Conservation (phyloP, 2,113 vertebrate species). For the Alligator sinensis region DNA sequence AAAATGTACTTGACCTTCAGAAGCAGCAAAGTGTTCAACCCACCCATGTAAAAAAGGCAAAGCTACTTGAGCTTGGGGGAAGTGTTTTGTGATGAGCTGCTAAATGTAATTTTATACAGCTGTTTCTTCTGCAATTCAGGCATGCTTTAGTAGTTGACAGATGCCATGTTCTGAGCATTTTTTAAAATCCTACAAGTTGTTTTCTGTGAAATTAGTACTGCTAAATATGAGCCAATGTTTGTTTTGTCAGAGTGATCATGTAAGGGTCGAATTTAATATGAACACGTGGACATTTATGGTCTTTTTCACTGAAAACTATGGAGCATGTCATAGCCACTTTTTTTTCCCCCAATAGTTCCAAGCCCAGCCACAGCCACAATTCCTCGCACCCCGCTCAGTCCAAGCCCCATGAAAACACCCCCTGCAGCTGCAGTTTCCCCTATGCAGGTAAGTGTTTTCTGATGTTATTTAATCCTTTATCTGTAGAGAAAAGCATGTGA, state of each 20-base stretch:
- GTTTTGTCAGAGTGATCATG: not conserved
- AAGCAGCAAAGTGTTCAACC: not conserved
- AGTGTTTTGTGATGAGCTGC: not conserved
- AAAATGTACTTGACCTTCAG: not conserved
- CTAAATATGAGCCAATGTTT: not conserved
- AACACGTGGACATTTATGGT: not conserved
- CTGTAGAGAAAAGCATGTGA: not conserved
- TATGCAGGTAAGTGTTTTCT: slow-evolving; percentile 87
- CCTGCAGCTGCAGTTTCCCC: slow-evolving; percentile 95
- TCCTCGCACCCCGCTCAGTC: slow-evolving; percentile 94
- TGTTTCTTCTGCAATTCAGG: not conserved
- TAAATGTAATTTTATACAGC: not conserved
- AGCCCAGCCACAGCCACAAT: slow-evolving; percentile 82
- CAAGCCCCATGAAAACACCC: slow-evolving; percentile 95
- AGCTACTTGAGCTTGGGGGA: not conserved
- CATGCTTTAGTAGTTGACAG: not conserved
- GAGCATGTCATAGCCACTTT: not conserved
- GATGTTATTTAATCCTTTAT: not conserved
- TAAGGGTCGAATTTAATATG: not conserved
- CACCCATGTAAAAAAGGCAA: not conserved
- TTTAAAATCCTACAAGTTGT: slow-evolving; percentile 41
- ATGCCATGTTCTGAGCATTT: slow-evolving; percentile 31
- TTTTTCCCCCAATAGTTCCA: slow-evolving; percentile 66
- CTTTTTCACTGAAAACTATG: not conserved
- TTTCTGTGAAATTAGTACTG: slow-evolving; percentile 33